phyloP scores from a whole-genome alignment of 2,888 invertebrate species.

The Temnothorax unifasciatus region DNA sequence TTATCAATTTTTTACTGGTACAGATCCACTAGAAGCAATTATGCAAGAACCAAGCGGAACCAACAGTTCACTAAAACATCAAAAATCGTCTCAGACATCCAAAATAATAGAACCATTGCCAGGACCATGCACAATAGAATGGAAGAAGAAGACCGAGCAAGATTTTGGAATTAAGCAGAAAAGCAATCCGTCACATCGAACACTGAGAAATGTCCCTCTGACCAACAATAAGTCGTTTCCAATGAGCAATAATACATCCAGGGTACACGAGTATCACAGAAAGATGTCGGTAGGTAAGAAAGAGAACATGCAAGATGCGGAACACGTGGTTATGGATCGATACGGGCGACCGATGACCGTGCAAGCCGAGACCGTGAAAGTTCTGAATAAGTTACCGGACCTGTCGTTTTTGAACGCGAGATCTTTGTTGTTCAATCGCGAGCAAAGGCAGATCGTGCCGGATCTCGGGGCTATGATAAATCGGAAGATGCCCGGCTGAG shows the following conservation, averaged over 20 bases:
- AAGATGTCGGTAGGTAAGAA: conserved; percentile 68
- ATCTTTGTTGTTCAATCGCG: conserved; percentile 84
- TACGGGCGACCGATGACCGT: conserved; percentile 82
- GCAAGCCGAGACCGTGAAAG: conserved; percentile 81
- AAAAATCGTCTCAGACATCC: conserved; percentile 72
- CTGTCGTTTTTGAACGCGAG: conserved; percentile 84
- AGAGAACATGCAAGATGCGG: conserved; percentile 69
- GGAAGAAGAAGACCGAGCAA: conserved; percentile 78
- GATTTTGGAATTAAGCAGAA: conserved; percentile 67
- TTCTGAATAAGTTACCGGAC: conserved; percentile 84
- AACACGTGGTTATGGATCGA: conserved; percentile 82
- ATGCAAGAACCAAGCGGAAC: conserved; percentile 71
- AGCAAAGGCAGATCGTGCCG: conserved; percentile 83
- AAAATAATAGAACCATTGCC: conserved; percentile 84
- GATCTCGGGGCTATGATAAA: conserved; percentile 85
- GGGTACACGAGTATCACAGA: conserved; percentile 65
- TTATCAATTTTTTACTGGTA: conserved; percentile 42
- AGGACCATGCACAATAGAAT: conserved; percentile 80
- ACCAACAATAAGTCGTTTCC: conserved; percentile 67
- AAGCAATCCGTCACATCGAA: conserved; percentile 58
- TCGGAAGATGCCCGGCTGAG: conserved; percentile 86
- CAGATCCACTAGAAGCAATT: conserved; percentile 73
- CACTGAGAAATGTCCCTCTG: conserved; percentile 48
- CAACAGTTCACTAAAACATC: conserved; percentile 55
- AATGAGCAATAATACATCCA: conserved; percentile 56